Evolutionary conservation across 2,797 vertebrate genomes (phyloP).

Genomic region (Triplophysa bombifrons): DNA sequence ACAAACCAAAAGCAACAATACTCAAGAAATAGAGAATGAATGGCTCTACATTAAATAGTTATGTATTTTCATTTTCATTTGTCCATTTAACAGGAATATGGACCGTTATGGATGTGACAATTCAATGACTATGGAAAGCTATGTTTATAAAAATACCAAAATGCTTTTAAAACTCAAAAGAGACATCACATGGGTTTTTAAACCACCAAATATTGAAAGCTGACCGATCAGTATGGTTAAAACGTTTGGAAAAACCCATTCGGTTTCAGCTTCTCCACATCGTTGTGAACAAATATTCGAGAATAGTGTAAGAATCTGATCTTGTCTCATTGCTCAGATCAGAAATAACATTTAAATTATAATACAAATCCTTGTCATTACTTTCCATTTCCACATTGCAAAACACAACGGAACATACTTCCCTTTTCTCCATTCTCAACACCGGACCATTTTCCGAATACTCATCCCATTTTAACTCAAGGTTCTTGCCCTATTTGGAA

Average conservation of each 20-base stretch:
- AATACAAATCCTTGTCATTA: not conserved
- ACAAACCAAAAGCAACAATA: too few relatives aligned
- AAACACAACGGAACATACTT: constrained; percentile 36
- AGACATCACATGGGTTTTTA: too few relatives aligned
- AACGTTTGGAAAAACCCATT: not conserved
- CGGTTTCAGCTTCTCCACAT: not conserved
- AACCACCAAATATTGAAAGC: too few relatives aligned
- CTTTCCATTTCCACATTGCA: constrained; percentile 20
- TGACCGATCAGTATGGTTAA: too few relatives aligned
- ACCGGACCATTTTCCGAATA: constrained; percentile 23
- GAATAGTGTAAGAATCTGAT: not conserved
- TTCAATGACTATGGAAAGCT: too few relatives aligned
- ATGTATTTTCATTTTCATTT: too few relatives aligned
- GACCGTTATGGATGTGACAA: too few relatives aligned
- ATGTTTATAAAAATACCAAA: not conserved
- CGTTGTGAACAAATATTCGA: not conserved
- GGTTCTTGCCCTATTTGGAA: constrained; percentile 22
- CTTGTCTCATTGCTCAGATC: not conserved
- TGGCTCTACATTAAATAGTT: too few relatives aligned
- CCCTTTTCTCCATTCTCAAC: constrained; percentile 31
- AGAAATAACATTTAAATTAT: constrained; percentile 1
- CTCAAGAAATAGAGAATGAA: too few relatives aligned
- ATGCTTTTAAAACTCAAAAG: too few relatives aligned
- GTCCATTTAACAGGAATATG: too few relatives aligned
- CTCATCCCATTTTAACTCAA: constrained; percentile 37